Conservation (phyloP, 1,140 invertebrate species). For the Scaptodrosophila lebanonensis region DNA sequence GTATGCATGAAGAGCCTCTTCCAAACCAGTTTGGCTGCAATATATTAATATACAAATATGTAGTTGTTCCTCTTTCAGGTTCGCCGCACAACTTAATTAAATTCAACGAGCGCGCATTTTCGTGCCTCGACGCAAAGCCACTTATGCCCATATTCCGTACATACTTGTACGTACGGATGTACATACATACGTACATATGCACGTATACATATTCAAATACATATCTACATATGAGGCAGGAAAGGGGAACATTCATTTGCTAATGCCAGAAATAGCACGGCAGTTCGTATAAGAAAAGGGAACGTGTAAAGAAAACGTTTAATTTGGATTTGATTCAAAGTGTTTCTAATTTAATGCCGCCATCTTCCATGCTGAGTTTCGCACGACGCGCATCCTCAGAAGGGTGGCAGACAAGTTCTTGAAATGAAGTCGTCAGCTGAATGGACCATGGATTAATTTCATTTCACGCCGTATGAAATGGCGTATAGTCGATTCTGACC, state of each 20-base stretch:
- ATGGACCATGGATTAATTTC: slow-evolving; percentile 70
- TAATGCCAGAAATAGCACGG: no score
- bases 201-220: neutral
- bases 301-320: slow-evolving; percentile 56
- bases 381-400: slow-evolving; percentile 14
- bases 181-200: no score
- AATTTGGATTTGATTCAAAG: slow-evolving; percentile 72
- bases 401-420: slow-evolving; percentile 4
- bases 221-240: slow-evolving; percentile 9
- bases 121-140: neutral
- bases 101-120: slow-evolving; percentile 42
- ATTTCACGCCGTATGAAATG: slow-evolving; percentile 68
- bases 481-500: slow-evolving; percentile 48
- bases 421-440: slow-evolving; percentile 61
- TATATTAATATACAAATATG: no score
- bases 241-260: neutral
- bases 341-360: slow-evolving; percentile 60
- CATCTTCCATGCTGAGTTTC: slow-evolving; percentile 40
- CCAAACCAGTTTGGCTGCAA: no score
- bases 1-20: no score
- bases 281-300: no score
- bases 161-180: no score
- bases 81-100: slow-evolving; percentile 60
- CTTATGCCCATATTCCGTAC: no score
- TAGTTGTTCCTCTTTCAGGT: slow-evolving; percentile 24